These are phyloP conservation scores for Brevimyrus niger DNA, from an alignment of 2,113 vertebrate genomes.

Conservation along the genomic window DNA sequence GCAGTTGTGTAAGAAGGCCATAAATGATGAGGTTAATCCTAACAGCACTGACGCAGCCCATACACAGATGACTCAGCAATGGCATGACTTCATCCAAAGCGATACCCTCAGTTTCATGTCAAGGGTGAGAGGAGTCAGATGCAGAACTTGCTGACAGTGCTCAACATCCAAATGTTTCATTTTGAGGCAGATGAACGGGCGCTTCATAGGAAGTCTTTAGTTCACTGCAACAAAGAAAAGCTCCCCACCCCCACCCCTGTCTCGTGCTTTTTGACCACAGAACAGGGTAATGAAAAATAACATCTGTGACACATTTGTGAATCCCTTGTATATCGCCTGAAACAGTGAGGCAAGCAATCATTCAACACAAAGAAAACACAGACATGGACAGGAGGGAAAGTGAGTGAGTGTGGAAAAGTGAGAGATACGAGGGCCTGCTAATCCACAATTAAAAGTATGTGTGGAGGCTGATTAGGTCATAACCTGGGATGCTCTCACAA, in stretches of 20 bases:
- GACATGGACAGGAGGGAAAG: neutral
- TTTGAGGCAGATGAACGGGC: neutral
- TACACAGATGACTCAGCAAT: neutral
- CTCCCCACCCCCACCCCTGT: neutral
- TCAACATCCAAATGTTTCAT: slow-evolving; percentile 2
- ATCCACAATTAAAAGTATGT: neutral
- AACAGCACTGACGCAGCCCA: neutral
- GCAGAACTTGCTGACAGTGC: neutral
- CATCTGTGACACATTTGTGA: slow-evolving; percentile 15
- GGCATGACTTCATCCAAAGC: neutral
- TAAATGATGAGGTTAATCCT: neutral
- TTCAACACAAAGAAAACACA: neutral
- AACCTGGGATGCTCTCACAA: neutral
- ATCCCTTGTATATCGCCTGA: neutral
- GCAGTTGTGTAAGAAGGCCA: neutral
- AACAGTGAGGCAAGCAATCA: neutral
- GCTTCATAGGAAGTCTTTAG: slow-evolving; percentile 9
- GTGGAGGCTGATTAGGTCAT: neutral
- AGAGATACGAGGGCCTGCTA: neutral
- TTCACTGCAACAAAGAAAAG: slow-evolving; percentile 6
- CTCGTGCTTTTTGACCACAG: neutral
- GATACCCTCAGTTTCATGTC: neutral
- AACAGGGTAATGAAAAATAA: neutral
- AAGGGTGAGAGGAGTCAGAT: neutral
- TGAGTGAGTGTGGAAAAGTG: too few species aligned